Percentiles rank a stretch among this genome's conserved stretches.
Evolutionary conservation across 1,140 invertebrate genomes (phyloP).

Genomic region (Platorchestia sp.): DNA sequence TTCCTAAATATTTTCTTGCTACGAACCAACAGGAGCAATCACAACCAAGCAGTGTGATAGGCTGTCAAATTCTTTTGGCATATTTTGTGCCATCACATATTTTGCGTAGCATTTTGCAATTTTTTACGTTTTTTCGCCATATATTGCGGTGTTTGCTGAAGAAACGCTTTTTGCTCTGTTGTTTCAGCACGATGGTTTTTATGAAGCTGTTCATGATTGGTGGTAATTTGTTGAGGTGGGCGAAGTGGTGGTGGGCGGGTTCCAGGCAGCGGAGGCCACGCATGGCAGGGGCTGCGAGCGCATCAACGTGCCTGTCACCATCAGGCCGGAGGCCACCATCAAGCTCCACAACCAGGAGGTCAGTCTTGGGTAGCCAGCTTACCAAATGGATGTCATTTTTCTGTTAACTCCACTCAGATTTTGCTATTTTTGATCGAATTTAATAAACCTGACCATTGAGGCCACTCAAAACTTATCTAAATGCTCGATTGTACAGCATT

Average conservation of each 20-base stretch:
- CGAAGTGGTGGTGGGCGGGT: slow-evolving; percentile 79
- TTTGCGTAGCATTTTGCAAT: neutral
- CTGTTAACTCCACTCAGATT: too few relatives aligned
- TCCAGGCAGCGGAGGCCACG: slow-evolving; percentile 76
- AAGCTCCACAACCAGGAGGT: slow-evolving; percentile 31
- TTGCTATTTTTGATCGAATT: too few relatives aligned
- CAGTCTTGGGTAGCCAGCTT: neutral
- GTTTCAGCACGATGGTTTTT: too few relatives aligned
- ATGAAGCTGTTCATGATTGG: neutral
- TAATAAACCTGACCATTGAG: too few relatives aligned
- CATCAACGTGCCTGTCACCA: slow-evolving; percentile 6
- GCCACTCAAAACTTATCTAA: too few relatives aligned
- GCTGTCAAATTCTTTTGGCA: neutral
- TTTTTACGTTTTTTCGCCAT: neutral
- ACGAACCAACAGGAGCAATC: too few relatives aligned
- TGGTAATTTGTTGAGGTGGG: slow-evolving; percentile 67
- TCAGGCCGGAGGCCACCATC: neutral
- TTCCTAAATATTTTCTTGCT: too few relatives aligned
- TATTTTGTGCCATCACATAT: neutral
- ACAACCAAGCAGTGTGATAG: neutral
- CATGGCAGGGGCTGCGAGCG: neutral
- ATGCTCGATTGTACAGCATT: too few relatives aligned
- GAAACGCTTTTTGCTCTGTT: neutral
- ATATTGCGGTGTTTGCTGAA: neutral
- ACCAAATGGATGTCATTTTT: too few relatives aligned